Conservation (phyloP, 2,888 invertebrate species). For the Drosophila mayaguana region DNA sequence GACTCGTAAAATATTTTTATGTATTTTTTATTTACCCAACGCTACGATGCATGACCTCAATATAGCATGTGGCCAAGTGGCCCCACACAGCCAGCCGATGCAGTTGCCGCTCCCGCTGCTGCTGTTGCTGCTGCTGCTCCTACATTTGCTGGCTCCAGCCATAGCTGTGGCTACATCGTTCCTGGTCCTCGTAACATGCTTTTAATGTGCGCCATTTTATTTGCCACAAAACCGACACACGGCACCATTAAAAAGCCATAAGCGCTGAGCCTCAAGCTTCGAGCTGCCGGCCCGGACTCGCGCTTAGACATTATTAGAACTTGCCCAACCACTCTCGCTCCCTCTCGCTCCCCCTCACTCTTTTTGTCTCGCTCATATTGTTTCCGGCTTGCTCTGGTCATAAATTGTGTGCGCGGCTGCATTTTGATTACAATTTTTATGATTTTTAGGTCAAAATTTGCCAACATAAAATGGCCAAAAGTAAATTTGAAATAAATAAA, state of each 20-base stretch:
- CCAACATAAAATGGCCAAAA: conserved; percentile 79
- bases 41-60: conserved; percentile 76
- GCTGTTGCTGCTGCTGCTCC: not conserved
- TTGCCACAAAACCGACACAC: conserved; percentile 79
- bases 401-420: conserved; percentile 69
- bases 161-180: conserved; percentile 6
- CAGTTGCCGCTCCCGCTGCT: conserved; percentile 56
- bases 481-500: conserved; percentile 79
- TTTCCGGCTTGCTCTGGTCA: conserved; percentile 46
- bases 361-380: conserved; percentile 23
- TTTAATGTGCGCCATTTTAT: conserved; percentile 80
- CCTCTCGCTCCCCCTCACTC: not conserved
- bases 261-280: conserved; percentile 72
- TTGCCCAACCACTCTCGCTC: conserved; percentile 17
- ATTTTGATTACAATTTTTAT: conserved; percentile 80
- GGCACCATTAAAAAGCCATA: conserved; percentile 81
- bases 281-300: conserved; percentile 58
- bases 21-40: conserved; percentile 76
- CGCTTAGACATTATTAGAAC: conserved; percentile 75
- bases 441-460: conserved; percentile 82
- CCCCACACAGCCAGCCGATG: conserved; percentile 49
- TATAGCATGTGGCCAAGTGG: conserved; percentile 58
- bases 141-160: conserved; percentile 2
- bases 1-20: conserved; percentile 78
- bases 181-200: conserved; percentile 62